These are phyloP conservation scores for Mormyrus iriodes DNA, from an alignment of 2,113 vertebrate genomes.

Conservation along the genomic window DNA sequence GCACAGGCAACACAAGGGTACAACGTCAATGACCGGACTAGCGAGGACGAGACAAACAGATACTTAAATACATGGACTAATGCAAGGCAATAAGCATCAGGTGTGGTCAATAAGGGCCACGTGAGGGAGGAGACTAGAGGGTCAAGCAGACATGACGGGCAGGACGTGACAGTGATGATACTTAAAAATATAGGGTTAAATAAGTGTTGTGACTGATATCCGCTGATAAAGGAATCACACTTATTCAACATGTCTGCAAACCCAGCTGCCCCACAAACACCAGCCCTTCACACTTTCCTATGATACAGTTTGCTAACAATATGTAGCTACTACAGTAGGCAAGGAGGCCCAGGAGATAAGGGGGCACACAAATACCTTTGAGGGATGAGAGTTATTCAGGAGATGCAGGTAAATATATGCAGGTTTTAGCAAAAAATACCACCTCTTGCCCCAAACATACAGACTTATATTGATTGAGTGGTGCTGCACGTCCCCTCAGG, in stretches of 20 bases:
- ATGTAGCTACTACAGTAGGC: too few relatives aligned
- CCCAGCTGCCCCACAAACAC: too few relatives aligned
- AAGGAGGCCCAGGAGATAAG: too few relatives aligned
- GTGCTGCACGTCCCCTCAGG: background rate
- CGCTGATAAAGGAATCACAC: background rate
- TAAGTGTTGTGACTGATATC: background rate
- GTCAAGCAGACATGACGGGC: background rate
- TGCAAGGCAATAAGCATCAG: background rate
- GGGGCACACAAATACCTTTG: too few relatives aligned
- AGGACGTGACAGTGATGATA: background rate
- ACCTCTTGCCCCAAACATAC: background rate
- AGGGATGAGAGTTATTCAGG: too few relatives aligned
- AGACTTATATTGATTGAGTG: background rate
- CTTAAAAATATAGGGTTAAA: background rate
- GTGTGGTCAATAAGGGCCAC: background rate
- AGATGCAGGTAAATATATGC: background rate
- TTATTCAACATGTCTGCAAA: background rate
- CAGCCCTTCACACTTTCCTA: too few relatives aligned
- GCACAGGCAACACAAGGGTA: background rate
- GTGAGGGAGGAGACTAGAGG: background rate
- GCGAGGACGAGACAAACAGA: too few relatives aligned
- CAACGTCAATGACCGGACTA: background rate
- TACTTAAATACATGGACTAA: background rate
- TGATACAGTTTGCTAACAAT: too few relatives aligned
- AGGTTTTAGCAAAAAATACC: background rate